phyloP scores from a whole-genome alignment of 2,797 vertebrate species.

The Falco rusticolus region DNA sequence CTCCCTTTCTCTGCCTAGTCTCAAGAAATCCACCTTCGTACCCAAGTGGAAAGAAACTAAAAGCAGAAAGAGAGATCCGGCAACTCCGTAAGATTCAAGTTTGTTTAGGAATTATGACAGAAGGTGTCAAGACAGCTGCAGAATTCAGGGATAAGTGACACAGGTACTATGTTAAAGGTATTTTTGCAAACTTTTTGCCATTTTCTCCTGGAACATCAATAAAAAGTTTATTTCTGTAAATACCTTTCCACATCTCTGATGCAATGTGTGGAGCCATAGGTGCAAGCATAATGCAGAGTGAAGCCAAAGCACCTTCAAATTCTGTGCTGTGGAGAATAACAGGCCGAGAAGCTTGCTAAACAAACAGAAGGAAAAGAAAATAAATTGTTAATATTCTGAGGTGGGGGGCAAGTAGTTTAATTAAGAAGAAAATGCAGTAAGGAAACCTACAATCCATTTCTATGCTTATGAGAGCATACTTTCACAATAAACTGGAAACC shows the following conservation, averaged over 20 bases:
- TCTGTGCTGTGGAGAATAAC: constrained; percentile 88
- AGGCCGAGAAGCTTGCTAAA: constrained; percentile 81
- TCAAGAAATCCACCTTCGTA: not conserved
- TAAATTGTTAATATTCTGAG: not conserved
- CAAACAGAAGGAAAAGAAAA: not conserved
- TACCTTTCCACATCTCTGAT: constrained; percentile 98
- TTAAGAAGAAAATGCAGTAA: not conserved
- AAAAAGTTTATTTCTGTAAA: not conserved
- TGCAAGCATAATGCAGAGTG: constrained; percentile 87
- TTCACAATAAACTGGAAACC: not conserved
- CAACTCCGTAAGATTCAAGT: not conserved
- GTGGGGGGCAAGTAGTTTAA: not conserved
- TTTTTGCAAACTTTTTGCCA: not conserved
- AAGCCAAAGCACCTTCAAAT: constrained; percentile 90
- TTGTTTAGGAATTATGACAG: not conserved
- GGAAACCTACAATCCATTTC: not conserved
- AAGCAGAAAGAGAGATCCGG: not conserved
- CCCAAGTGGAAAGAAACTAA: not conserved
- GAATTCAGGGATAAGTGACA: not conserved
- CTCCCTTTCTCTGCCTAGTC: not conserved
- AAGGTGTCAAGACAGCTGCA: not conserved
- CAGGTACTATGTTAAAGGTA: not conserved
- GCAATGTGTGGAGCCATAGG: constrained; percentile 93
- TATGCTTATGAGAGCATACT: not conserved
- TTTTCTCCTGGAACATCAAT: not conserved